Base-by-base conservation (phyloP, 2,888 invertebrate genomes). In the Eristalis intricaria region DNA sequence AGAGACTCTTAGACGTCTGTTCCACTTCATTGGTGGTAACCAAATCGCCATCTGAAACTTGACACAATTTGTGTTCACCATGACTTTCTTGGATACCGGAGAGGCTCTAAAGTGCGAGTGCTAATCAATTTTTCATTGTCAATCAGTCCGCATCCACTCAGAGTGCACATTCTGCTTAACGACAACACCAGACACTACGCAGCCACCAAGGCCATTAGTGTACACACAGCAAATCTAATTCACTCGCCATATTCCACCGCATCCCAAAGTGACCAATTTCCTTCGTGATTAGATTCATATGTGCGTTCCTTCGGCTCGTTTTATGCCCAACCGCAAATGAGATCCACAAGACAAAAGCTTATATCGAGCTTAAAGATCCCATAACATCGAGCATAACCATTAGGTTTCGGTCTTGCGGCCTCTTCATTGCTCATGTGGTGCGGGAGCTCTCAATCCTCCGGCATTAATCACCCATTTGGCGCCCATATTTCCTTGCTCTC, bases 401-500 rank as follows among this genome's bases (percentile, higher is more conserved):
- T 19, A 50, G 19, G 19, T n/a, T 19, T 8, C 8, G 19, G n/a
- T 50, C 8, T 50, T 50, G 19, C 8, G 50, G 50, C 8, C 19
- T 19, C 50, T 19, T 8, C 19, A 50, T 19, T 19, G 50, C 43
- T 15, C 15, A 15, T 50, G 43, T 15, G 40, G 40, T 38, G 29
- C n/a, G 43, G 10, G 26, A 26, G 29, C 66, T 43, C 43, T 43
- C 56, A 43, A 50, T 50, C 63, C n/a, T 58, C 32, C 15, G 26
- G 29, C 22, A 61, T 76, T 23, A 69, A 69, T 69, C 43, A 19
- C 35, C 61, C 26, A 69, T 63, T 75, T 77, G 23, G 26, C 35
- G 40, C 11, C 35, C 61, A 35, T 63, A 61, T 35, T 68, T 68
- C 43, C 43, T 26, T 50, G 63, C 61, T 35, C 35, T 60, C 7